Conservation (phyloP, 2,888 invertebrate species). For the Lithodes maja region DNA sequence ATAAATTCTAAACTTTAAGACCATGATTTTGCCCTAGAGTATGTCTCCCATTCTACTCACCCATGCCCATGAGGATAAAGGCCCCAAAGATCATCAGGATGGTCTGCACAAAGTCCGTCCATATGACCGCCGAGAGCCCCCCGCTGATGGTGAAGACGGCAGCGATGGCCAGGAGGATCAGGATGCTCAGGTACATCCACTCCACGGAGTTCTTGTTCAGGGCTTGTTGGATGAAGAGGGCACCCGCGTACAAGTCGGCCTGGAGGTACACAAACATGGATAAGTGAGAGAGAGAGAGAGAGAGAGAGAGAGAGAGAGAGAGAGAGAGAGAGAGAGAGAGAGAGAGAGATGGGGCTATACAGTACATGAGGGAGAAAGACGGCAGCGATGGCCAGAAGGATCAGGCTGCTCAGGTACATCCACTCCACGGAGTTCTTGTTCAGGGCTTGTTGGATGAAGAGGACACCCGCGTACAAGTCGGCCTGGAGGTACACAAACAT, state of each 20-base stretch:
- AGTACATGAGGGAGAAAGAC: conserved; percentile 73
- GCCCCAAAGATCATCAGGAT: conserved; percentile 78
- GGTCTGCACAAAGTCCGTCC: conserved; percentile 78
- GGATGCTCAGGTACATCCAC: conserved; percentile 75
- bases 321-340: too few relatives aligned
- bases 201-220: conserved; percentile 72
- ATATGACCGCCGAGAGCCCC: conserved; percentile 78
- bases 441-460: conserved; percentile 77
- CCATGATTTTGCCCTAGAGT: too few relatives aligned
- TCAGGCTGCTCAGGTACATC: conserved; percentile 76
- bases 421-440: conserved; percentile 71
- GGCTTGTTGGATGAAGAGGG: conserved; percentile 77
- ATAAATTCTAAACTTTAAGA: too few relatives aligned
- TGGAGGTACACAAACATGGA: conserved; percentile 68
- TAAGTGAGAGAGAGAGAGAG: too few relatives aligned
- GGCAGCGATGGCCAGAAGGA: conserved; percentile 77
- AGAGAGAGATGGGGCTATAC: too few relatives aligned
- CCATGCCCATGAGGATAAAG: conserved; percentile 75
- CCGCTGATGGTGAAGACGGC: conserved; percentile 78
- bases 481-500: conserved; percentile 73
- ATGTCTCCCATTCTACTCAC: conserved; percentile 72
- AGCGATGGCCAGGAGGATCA: conserved; percentile 76
- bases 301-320: too few relatives aligned
- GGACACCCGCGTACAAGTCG: conserved; percentile 77
- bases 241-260: conserved; percentile 78